Evolutionary conservation across 2,797 vertebrate species (phyloP).

Genomic region (Lophius americanus): DNA sequence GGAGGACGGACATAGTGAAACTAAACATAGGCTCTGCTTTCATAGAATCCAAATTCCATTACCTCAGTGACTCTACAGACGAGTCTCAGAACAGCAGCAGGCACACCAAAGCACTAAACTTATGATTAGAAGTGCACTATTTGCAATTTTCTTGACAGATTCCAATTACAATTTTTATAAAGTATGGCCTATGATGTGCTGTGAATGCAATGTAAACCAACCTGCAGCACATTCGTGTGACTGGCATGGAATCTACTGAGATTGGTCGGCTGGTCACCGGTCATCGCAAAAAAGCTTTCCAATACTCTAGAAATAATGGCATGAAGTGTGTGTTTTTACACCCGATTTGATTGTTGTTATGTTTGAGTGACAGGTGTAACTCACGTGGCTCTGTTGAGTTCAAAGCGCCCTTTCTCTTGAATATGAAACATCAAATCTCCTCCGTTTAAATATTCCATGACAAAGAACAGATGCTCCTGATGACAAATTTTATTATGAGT

Average conservation of each 20-base stretch:
- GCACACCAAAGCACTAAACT: background rate
- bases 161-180: no score
- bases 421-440: conserved; percentile 99
- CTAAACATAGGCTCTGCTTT: conserved; percentile 28
- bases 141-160: no score
- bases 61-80: conserved; percentile 1
- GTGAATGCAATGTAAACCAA: no score
- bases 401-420: conserved; percentile 97
- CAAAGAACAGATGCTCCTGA: conserved; percentile 99
- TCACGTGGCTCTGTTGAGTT: conserved; percentile 92
- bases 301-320: background rate
- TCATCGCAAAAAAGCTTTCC: no score
- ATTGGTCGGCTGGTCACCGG: no score
- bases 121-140: no score
- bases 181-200: no score
- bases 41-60: conserved; percentile 33
- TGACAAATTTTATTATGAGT: conserved; percentile 26
- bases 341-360: conserved; percentile 1
- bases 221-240: no score
- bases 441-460: conserved; percentile 98
- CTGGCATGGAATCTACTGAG: no score
- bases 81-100: conserved; percentile 3
- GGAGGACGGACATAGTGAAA: background rate
- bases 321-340: background rate
- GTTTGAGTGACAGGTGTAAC: conserved; percentile 56